Percentiles rank a stretch among this genome's conserved stretches.
phyloP scores from a whole-genome alignment of 2,888 invertebrate genomes.

The Rhagophthalmus giganteus region DNA sequence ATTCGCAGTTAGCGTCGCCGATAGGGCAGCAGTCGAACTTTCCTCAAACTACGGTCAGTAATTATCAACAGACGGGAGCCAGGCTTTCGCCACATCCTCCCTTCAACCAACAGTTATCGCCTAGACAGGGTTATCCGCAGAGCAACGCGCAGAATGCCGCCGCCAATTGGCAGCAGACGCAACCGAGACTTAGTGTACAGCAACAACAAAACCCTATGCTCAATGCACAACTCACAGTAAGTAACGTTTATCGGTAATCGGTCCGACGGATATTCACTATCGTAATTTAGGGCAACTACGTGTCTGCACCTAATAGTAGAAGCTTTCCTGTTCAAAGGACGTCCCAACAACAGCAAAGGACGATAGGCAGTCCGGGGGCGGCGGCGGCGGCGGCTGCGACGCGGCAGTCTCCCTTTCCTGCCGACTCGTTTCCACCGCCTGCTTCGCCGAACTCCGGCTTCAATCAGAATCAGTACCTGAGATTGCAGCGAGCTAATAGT shows the following conservation, averaged over 20 bases:
- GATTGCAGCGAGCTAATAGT: slow-evolving; percentile 64
- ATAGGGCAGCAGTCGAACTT: slow-evolving; percentile 48
- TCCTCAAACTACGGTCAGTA: slow-evolving; percentile 46
- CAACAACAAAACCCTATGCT: slow-evolving; percentile 88
- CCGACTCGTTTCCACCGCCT: slow-evolving; percentile 58
- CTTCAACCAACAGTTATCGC: slow-evolving; percentile 62
- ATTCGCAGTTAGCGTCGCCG: slow-evolving; percentile 55
- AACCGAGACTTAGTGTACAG: slow-evolving; percentile 66
- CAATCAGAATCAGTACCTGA: slow-evolving; percentile 55
- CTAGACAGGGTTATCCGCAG: slow-evolving; percentile 42
- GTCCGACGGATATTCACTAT: too few species aligned
- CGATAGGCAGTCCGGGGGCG: slow-evolving; percentile 59
- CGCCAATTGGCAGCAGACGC: slow-evolving; percentile 53
- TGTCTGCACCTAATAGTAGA: slow-evolving; percentile 40
- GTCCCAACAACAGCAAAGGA: slow-evolving; percentile 48
- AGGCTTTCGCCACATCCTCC: slow-evolving; percentile 63
- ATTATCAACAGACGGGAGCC: slow-evolving; percentile 54
- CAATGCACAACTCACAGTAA: slow-evolving; percentile 80
- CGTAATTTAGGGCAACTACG: slow-evolving; percentile 44
- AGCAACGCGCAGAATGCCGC: slow-evolving; percentile 37
- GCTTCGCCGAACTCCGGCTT: slow-evolving; percentile 60
- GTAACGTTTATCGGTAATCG: too few species aligned
- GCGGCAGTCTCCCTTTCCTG: slow-evolving; percentile 61
- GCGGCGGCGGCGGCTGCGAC: slow-evolving; percentile 57
- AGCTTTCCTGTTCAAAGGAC: slow-evolving; percentile 41